Evolutionary conservation across 2,888 invertebrate species (phyloP), one percentile per base, ranked within the genome.

Genomic region (Electrophaes corylata): DNA sequence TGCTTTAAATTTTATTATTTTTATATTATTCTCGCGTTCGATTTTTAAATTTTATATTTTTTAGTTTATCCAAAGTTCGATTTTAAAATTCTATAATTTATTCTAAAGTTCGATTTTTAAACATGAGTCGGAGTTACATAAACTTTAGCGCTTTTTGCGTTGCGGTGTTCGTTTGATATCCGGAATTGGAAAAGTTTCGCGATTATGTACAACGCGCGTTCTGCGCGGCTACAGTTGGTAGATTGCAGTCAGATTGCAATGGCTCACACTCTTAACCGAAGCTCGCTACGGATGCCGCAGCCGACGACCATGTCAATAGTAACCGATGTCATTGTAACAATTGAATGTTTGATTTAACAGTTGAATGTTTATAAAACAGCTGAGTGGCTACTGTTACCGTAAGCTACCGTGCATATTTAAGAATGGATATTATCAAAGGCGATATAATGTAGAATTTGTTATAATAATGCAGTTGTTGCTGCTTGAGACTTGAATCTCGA

Each of bases 221-320:
- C 81, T 81, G 69, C 76, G 73, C 83, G 83, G 77, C 76, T 74
- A 80, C 84, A 63, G 77, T 76, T 75, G 73, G 80, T 75, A 80
- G 86, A 88, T 89, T 90, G 89, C 81, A 77, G 78, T 81, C 75
- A 72, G 78, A 79, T 82, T 71, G 75, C 71, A 78, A 79, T 73
- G 78, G 79, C 83, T 83, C 69, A 74, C 77, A 78, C 78, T 88
- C 84, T 84, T 86, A 86, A 86, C 84, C 77, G 78, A 79, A 84
- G 79, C 78, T 78, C 69, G 70, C 70, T 75, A 69, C 81, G 84
- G 86, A 86, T 86, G 81, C 81, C 77, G 73, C 71, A 72, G 71
- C 70, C 70, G 64, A 57, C 62, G 67, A 60, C 66, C 69, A 67
- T 71, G 71, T 73, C 73, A 72, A 74, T 74, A 67, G 67, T 60